Evolutionary conservation across 2,797 vertebrate genomes (phyloP).

Genomic region (Myripristis murdjan): DNA sequence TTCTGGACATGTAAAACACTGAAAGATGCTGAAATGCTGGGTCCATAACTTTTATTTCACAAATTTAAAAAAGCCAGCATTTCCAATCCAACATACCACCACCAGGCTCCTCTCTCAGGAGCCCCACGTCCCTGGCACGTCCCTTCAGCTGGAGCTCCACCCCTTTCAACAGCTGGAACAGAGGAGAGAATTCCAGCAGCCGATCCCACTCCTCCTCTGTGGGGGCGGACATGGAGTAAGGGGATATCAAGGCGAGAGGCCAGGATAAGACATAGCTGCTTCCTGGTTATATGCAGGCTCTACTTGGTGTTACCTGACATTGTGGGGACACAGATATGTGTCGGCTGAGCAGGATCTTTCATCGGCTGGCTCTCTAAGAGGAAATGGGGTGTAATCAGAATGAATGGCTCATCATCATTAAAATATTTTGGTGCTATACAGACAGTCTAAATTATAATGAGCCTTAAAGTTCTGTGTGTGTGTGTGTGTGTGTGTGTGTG

Average conservation of each 20-base stretch:
- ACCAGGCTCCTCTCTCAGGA: conserved; percentile 48
- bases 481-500: neutral
- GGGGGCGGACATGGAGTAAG: neutral
- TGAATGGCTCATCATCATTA: neutral
- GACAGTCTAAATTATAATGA: neutral
- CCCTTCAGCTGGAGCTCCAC: conserved; percentile 77
- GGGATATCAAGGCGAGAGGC: neutral
- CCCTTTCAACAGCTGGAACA: conserved; percentile 83
- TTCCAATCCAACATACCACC: conserved; percentile 56
- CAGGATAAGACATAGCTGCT: neutral
- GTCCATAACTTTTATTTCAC: neutral
- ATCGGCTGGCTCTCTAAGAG: conserved; percentile 67
- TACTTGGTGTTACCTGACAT: conserved; percentile 71
- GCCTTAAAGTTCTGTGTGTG: neutral
- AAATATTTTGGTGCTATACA: neutral
- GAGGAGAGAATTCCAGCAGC: conserved; percentile 76
- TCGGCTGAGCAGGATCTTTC: conserved; percentile 51
- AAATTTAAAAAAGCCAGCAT: neutral
- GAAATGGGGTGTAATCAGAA: conserved; percentile 14
- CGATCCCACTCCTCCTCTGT: conserved; percentile 80
- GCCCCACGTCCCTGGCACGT: conserved; percentile 64
- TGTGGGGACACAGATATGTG: conserved; percentile 61
- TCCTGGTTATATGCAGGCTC: neutral
- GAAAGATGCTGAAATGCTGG: neutral
- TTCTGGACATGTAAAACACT: neutral